A percentile compares a stretch with the other conserved stretches of the same genome.
phyloP scores from a whole-genome alignment of 2,797 vertebrate genomes.

The Neomorphus geoffroyi region DNA sequence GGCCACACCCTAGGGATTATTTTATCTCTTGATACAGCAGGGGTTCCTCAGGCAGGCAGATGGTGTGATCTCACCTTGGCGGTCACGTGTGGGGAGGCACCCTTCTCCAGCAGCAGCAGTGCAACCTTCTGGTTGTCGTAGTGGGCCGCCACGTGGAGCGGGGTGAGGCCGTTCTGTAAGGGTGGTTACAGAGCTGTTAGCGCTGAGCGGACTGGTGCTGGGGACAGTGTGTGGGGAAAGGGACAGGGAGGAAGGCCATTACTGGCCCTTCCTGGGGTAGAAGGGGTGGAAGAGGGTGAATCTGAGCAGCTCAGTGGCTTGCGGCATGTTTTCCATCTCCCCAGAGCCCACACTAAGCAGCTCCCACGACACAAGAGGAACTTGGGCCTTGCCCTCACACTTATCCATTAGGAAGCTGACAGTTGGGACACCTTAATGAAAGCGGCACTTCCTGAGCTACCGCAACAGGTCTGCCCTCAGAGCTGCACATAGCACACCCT shows the following conservation, averaged over 20 bases:
- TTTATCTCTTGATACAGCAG: too few relatives aligned
- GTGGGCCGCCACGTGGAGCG: slow-evolving; percentile 96
- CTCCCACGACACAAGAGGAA: too few relatives aligned
- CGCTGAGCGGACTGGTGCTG: not conserved
- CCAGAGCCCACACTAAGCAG: not conserved
- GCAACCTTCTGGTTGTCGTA: slow-evolving; percentile 99
- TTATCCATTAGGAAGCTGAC: not conserved
- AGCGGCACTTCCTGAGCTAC: not conserved
- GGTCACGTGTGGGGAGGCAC: slow-evolving; percentile 89
- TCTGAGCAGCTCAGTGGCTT: not conserved
- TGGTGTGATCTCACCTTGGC: slow-evolving; percentile 91
- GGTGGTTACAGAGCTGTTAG: slow-evolving; percentile 63
- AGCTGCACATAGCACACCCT: not conserved
- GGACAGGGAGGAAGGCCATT: not conserved
- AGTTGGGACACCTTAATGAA: not conserved
- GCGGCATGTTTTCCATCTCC: not conserved
- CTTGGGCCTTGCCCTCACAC: rapidly evolving
- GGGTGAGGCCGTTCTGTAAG: slow-evolving; percentile 95
- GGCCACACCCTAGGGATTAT: too few relatives aligned
- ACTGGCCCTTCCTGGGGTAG: not conserved
- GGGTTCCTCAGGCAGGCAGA: too few relatives aligned
- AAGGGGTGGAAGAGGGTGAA: not conserved
- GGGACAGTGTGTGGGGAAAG: not conserved
- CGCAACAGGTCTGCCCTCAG: not conserved
- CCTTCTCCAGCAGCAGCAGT: slow-evolving; percentile 94